These are phyloP conservation scores for Arion vulgaris DNA, from an alignment of 1,140 invertebrate genomes.

Conservation along the genomic window DNA sequence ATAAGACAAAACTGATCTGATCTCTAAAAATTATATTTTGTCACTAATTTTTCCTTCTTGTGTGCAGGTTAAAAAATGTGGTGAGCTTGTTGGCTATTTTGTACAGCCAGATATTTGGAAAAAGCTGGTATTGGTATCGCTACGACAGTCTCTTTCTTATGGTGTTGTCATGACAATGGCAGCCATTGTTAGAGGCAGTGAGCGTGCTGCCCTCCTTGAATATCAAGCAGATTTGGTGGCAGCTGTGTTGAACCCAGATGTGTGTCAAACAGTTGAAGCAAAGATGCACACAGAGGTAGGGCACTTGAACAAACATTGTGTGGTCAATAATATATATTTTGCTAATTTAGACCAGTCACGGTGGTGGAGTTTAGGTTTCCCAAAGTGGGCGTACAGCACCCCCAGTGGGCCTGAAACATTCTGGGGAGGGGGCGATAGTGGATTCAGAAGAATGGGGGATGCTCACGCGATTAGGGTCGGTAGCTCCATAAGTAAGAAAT, in stretches of 20 bases:
- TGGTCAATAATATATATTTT: no score
- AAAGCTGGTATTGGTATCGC: slow-evolving; percentile 59
- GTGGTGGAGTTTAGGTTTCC: no score
- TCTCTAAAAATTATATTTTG: no score
- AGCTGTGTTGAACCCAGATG: slow-evolving; percentile 54
- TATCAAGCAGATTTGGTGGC: slow-evolving; percentile 57
- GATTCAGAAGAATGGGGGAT: no score
- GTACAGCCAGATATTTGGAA: slow-evolving; percentile 73
- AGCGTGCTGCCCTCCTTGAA: slow-evolving; percentile 47
- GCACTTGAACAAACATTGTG: no score
- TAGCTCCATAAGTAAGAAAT: no score
- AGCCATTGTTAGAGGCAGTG: slow-evolving; percentile 60
- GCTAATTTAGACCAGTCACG: no score
- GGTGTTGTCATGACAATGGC: slow-evolving; percentile 64
- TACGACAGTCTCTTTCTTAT: slow-evolving; percentile 57
- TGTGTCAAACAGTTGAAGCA: slow-evolving; percentile 67
- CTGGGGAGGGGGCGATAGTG: no score
- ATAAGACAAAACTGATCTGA: no score
- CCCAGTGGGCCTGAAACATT: no score
- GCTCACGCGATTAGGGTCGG: no score
- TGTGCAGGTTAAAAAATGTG: slow-evolving; percentile 75
- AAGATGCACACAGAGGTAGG: slow-evolving; percentile 34
- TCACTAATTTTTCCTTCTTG: neutral
- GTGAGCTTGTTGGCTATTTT: slow-evolving; percentile 83
- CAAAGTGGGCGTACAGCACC: no score